Evolutionary conservation across 1,140 invertebrate species (phyloP).

Genomic region (Brachionus asplanchnoidis): DNA sequence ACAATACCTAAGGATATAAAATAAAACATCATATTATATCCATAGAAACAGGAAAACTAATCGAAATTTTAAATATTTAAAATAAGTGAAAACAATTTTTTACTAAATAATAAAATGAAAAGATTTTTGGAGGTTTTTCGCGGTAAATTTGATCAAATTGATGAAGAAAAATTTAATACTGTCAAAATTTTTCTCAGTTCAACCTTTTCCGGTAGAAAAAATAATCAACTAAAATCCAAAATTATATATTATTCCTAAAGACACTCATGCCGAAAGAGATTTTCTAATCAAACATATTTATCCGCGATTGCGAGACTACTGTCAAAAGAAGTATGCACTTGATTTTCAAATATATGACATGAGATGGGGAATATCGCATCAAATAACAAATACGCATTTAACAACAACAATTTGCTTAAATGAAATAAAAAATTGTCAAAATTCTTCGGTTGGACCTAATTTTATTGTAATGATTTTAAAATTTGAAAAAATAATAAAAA

Average conservation of each 20-base stretch:
- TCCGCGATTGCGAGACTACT: conserved; percentile 49
- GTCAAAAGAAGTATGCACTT: conserved; percentile 48
- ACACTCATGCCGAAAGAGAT: conserved; percentile 43
- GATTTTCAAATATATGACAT: conserved; percentile 51
- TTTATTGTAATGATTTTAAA: conserved; percentile 11
- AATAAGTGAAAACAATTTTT: no score
- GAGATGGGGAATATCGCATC: conserved; percentile 44
- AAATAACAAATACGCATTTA: conserved; percentile 42
- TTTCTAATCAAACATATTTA: conserved; percentile 48
- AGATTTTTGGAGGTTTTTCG: neutral
- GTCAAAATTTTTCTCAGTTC: conserved; percentile 34
- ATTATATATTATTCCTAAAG: neutral
- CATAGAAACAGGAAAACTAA: neutral
- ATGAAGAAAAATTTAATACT: neutral
- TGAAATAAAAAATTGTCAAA: conserved; percentile 41
- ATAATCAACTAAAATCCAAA: neutral
- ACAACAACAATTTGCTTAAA: conserved; percentile 38
- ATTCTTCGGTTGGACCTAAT: conserved; percentile 40
- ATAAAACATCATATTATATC: neutral
- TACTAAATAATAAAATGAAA: neutral
- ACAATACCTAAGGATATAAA: no score
- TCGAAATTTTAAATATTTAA: neutral
- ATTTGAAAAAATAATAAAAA: neutral
- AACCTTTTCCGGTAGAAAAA: conserved; percentile 34
- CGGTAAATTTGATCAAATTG: neutral